phyloP scores from a whole-genome alignment of 1,140 invertebrate genomes.

The Leptinotarsa undecemlineata region DNA sequence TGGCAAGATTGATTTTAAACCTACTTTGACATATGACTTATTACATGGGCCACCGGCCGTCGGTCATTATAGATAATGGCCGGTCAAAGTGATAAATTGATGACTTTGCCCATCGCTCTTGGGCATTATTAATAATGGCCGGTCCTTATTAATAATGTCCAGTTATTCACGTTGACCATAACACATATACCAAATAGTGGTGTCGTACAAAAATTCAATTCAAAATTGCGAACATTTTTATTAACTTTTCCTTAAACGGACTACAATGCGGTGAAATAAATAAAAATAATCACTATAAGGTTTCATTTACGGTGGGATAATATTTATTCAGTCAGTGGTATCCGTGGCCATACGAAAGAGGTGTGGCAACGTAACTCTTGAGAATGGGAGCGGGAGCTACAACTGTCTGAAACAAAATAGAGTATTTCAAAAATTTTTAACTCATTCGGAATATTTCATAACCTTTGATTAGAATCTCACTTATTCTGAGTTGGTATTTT shows the following conservation, averaged over 20 bases:
- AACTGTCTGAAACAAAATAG: conserved; percentile 32
- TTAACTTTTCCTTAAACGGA: neutral
- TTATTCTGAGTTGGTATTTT: neutral
- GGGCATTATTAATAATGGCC: no score
- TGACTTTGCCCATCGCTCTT: no score
- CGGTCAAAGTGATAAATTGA: no score
- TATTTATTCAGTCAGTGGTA: conserved; percentile 23
- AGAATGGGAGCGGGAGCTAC: conserved; percentile 33
- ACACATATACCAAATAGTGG: no score
- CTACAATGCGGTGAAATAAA: neutral
- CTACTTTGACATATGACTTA: no score
- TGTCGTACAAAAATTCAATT: neutral
- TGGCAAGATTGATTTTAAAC: no score
- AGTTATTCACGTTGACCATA: no score
- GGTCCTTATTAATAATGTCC: no score
- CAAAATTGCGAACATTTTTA: neutral
- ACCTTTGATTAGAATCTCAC: no score
- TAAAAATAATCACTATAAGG: neutral
- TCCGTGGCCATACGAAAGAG: conserved; percentile 18
- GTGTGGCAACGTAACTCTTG: conserved; percentile 27
- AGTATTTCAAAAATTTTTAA: neutral
- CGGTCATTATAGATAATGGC: no score
- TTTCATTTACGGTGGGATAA: neutral
- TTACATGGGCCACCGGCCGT: no score
- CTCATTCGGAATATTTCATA: no score